Percentiles rank a stretch among this genome's conserved stretches.
Conservation (phyloP, 2,797 vertebrate species). For the Halcyon chelicuti region DNA sequence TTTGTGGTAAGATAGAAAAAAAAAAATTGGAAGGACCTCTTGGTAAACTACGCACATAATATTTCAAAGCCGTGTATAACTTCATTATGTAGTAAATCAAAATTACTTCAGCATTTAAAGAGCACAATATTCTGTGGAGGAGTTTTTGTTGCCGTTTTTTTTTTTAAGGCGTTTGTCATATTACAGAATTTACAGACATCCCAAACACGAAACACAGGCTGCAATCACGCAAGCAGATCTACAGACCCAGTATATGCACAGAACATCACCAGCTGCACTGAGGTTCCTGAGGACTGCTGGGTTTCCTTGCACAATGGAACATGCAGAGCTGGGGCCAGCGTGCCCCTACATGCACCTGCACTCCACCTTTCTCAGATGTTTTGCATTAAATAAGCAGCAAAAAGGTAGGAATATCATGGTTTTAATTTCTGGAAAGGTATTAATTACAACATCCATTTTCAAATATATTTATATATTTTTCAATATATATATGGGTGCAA, state of each 20-base stretch:
- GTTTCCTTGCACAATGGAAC: accelerated
- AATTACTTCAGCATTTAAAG: background rate
- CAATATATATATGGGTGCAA: background rate
- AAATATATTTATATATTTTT: too few species aligned
- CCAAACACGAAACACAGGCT: background rate
- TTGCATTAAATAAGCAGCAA: background rate
- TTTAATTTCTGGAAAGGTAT: background rate
- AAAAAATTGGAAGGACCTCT: conserved; percentile 18
- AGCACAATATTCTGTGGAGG: background rate
- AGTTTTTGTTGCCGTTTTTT: accelerated
- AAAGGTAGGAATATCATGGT: accelerated
- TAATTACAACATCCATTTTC: background rate
- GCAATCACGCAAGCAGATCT: background rate
- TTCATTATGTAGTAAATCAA: conserved; percentile 24
- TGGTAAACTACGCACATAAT: background rate
- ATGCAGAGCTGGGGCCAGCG: accelerated
- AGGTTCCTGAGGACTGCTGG: accelerated
- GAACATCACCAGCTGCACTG: background rate
- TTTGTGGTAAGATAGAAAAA: background rate
- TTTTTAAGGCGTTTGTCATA: background rate
- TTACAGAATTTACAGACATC: background rate
- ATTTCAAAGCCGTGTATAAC: conserved; percentile 48
- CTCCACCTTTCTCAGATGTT: background rate
- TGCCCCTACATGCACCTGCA: background rate
- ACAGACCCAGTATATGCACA: background rate